A percentile compares a stretch with the other conserved stretches of the same genome.
These are phyloP conservation scores for Pseudopodoces humilis DNA, from an alignment of 2,113 vertebrate genomes.

Conservation along the genomic window DNA sequence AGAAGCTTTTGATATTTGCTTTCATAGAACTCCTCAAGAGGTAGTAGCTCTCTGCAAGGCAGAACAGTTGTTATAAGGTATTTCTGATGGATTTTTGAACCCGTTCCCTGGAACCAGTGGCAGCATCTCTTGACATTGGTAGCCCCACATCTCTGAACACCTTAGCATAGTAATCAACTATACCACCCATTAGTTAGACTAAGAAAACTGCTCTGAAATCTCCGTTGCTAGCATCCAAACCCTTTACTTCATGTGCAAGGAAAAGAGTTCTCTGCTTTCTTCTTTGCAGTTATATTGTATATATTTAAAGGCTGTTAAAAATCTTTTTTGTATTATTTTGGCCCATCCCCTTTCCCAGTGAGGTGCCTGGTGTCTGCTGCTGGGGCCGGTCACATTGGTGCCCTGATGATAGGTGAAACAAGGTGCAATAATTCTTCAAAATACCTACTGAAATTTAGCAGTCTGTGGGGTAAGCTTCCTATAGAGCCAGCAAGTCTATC, in stretches of 20 bases:
- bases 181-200: too few relatives aligned
- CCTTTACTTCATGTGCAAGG: neutral
- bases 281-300: neutral
- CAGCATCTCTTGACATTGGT: neutral
- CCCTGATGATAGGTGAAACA: neutral
- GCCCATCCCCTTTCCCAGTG: neutral
- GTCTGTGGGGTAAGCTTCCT: neutral
- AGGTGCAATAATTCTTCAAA: neutral
- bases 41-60: neutral
- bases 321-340: neutral
- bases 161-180: fast-evolving
- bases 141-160: neutral
- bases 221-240: neutral
- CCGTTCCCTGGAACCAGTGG: neutral
- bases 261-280: neutral
- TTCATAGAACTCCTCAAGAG: neutral
- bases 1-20: neutral
- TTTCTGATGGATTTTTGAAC: neutral
- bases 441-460: neutral
- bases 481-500: neutral
- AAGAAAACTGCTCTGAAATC: neutral
- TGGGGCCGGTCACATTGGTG: neutral
- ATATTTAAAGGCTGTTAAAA: neutral
- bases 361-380: neutral
- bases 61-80: neutral